Evolutionary conservation across 2,113 vertebrate genomes (phyloP).

Genomic region (Aegotheles bennettii): DNA sequence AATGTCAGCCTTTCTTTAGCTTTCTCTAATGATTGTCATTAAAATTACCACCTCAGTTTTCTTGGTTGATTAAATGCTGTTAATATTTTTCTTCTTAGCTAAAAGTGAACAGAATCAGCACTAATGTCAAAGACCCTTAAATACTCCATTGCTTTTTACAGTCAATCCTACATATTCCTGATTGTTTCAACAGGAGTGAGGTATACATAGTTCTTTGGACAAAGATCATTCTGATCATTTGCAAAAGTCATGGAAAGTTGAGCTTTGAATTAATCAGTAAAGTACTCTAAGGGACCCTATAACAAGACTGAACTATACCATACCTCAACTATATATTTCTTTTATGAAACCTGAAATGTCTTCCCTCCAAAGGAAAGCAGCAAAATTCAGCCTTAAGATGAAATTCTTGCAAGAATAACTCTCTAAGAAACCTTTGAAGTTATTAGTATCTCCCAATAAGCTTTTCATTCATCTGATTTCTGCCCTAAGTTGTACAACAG

Average conservation of each 20-base stretch:
- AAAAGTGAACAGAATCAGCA: background rate
- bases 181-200: background rate
- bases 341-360: background rate
- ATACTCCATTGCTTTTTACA: background rate
- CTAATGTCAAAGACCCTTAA: background rate
- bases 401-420: background rate
- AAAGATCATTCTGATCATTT: background rate
- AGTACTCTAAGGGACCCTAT: background rate
- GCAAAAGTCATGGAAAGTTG: background rate
- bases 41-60: background rate
- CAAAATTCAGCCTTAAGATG: background rate
- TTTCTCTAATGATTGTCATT: background rate
- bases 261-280: background rate
- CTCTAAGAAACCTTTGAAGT: background rate
- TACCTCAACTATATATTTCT: background rate
- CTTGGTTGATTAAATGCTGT: background rate
- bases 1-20: background rate
- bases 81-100: background rate
- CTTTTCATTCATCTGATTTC: background rate
- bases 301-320: background rate
- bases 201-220: background rate
- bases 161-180: background rate
- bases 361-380: background rate
- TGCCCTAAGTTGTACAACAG: background rate
- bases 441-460: background rate